Evolutionary conservation across 2,113 vertebrate species (phyloP).

Genomic region (Archocentrus centrarchus): DNA sequence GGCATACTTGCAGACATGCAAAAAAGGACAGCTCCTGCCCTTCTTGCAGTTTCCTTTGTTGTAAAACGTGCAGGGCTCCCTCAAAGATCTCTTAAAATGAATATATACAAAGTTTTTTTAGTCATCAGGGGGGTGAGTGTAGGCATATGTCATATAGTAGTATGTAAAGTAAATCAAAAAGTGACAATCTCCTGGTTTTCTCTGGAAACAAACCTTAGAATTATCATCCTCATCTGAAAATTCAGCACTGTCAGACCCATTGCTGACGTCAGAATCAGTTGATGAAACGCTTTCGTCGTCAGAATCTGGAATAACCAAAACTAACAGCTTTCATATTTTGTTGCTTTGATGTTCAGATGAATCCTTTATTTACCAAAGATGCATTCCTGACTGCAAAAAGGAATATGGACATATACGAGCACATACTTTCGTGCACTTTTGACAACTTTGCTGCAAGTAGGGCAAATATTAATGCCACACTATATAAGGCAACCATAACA

Average conservation of each 20-base stretch:
- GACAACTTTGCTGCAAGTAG: background rate
- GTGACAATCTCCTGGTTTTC: too few species aligned
- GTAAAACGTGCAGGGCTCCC: slow-evolving; percentile 68
- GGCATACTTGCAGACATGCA: slow-evolving; percentile 70
- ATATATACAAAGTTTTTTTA: background rate
- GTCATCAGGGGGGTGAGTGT: background rate
- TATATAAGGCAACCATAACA: background rate
- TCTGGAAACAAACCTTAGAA: slow-evolving; percentile 18
- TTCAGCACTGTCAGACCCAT: background rate
- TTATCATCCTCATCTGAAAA: background rate
- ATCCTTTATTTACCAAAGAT: background rate
- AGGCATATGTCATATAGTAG: background rate
- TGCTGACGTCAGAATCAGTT: background rate
- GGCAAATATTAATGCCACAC: background rate
- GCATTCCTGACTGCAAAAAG: background rate
- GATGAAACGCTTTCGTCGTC: background rate
- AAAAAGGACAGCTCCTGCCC: slow-evolving; percentile 44
- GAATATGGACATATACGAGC: background rate
- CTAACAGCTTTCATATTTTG: background rate
- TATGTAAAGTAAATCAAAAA: background rate
- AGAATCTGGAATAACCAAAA: slow-evolving; percentile 10
- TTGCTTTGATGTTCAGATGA: background rate
- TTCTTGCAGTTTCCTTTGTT: slow-evolving; percentile 64
- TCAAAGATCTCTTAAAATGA: background rate
- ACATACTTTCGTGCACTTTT: background rate